Evolutionary conservation across 2,888 invertebrate genomes (phyloP).

Genomic region (Sthenelais limicola): DNA sequence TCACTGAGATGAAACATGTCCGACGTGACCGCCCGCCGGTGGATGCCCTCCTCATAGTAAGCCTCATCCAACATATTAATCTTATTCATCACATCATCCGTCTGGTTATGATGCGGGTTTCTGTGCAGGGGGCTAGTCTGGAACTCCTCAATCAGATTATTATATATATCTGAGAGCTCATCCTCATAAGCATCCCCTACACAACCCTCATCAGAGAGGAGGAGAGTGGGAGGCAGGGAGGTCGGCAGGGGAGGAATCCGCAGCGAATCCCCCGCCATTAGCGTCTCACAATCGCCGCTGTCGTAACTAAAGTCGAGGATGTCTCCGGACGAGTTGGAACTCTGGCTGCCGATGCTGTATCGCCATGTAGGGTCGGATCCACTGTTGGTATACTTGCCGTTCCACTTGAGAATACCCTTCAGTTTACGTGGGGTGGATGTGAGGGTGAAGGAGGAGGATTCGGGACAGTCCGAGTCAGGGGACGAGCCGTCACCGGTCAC

Average conservation of each 20-base stretch:
- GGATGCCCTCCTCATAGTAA: constrained; percentile 27
- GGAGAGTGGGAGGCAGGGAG: constrained; percentile 4
- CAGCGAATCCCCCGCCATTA: constrained; percentile 17
- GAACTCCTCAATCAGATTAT: constrained; percentile 27
- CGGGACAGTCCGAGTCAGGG: constrained; percentile 11
- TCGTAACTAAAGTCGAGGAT: constrained; percentile 69
- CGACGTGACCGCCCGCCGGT: constrained; percentile 32
- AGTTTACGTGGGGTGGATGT: constrained; percentile 36
- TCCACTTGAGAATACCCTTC: constrained; percentile 62
- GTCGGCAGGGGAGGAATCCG: constrained; percentile 16
- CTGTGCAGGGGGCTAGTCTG: constrained; percentile 1
- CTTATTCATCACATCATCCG: constrained; percentile 31
- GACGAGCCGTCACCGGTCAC: constrained; percentile 16
- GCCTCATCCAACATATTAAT: constrained; percentile 23
- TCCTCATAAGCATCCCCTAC: constrained; percentile 29
- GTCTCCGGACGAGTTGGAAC: constrained; percentile 69
- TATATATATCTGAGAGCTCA: constrained; percentile 2
- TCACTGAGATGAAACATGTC: constrained; percentile 52
- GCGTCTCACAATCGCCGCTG: constrained; percentile 59
- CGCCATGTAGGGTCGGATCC: constrained; percentile 59
- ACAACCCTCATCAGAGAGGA: constrained; percentile 24
- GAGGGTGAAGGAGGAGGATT: neutral
- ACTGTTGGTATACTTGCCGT: constrained; percentile 44
- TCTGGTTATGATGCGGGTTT: neutral
- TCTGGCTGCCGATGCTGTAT: constrained; percentile 64